Evolutionary conservation across 2,113 vertebrate genomes (phyloP).

Genomic region (Cyanistes caeruleus): DNA sequence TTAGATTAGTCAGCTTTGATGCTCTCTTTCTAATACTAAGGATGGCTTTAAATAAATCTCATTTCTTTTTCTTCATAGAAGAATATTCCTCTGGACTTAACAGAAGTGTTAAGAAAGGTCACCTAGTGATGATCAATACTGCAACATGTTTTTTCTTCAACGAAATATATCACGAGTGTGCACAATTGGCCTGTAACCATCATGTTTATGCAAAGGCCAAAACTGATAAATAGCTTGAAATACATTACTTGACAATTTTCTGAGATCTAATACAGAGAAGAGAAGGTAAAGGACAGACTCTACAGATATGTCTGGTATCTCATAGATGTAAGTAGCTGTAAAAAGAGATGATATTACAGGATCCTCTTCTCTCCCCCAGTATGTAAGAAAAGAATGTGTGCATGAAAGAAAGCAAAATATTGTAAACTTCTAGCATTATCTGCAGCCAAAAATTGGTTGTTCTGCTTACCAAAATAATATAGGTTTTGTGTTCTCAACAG

Average conservation of each 20-base stretch:
- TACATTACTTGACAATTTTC: not conserved
- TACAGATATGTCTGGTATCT: not conserved
- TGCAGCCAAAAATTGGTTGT: not conserved
- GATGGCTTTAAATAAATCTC: not conserved
- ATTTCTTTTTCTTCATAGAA: not conserved
- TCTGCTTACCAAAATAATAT: not conserved
- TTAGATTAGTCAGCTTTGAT: not conserved
- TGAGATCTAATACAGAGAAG: not conserved
- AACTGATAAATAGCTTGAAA: not conserved
- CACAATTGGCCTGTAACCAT: not conserved
- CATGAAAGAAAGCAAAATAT: not conserved
- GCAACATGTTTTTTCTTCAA: not conserved
- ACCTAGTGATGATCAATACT: not conserved
- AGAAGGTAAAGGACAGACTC: not conserved
- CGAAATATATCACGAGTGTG: rapidly evolving
- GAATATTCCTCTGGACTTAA: not conserved
- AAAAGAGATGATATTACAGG: not conserved
- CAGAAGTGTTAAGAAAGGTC: not conserved
- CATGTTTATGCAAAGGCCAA: not conserved
- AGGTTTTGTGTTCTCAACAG: not conserved
- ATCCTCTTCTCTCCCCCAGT: not conserved
- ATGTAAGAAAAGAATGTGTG: not conserved
- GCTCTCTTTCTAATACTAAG: not conserved
- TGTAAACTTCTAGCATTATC: not conserved
- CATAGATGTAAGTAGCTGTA: not conserved